These are phyloP conservation scores for Heliornis fulica DNA, from an alignment of 2,113 vertebrate species.

Conservation along the genomic window DNA sequence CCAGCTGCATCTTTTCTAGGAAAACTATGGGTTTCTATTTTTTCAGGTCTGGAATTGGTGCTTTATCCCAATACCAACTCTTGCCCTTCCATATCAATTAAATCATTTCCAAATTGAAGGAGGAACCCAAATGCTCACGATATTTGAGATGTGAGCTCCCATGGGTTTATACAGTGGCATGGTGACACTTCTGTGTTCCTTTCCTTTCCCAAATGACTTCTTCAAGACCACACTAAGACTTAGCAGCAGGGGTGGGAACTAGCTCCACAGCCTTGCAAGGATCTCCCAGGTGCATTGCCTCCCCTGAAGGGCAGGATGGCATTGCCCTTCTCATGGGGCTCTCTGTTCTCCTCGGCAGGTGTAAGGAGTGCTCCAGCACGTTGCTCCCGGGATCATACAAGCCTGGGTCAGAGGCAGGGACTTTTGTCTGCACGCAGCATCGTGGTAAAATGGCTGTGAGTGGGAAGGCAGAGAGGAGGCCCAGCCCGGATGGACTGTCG, in stretches of 20 bases:
- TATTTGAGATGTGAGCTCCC: neutral
- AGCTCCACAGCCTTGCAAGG: neutral
- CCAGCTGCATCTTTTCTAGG: neutral
- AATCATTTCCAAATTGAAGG: neutral
- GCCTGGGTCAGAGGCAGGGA: slow-evolving; percentile 76
- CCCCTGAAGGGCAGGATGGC: neutral
- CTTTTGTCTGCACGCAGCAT: slow-evolving; percentile 87
- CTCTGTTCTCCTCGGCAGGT: slow-evolving; percentile 74
- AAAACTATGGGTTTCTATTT: neutral
- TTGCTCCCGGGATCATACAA: slow-evolving; percentile 91
- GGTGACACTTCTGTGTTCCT: neutral
- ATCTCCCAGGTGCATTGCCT: neutral
- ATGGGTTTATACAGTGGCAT: neutral
- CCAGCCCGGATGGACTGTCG: slow-evolving; percentile 47
- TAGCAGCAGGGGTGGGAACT: neutral
- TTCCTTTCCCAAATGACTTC: neutral
- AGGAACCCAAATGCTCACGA: neutral
- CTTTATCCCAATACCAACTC: neutral
- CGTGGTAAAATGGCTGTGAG: slow-evolving; percentile 68
- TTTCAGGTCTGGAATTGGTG: neutral
- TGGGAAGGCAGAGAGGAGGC: slow-evolving; percentile 55
- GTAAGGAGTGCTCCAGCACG: slow-evolving; percentile 89
- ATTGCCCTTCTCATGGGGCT: neutral
- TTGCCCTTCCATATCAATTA: neutral
- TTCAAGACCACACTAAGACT: neutral